Conservation (phyloP, 1,140 invertebrate genomes). For the Hylyphantes graminicola region DNA sequence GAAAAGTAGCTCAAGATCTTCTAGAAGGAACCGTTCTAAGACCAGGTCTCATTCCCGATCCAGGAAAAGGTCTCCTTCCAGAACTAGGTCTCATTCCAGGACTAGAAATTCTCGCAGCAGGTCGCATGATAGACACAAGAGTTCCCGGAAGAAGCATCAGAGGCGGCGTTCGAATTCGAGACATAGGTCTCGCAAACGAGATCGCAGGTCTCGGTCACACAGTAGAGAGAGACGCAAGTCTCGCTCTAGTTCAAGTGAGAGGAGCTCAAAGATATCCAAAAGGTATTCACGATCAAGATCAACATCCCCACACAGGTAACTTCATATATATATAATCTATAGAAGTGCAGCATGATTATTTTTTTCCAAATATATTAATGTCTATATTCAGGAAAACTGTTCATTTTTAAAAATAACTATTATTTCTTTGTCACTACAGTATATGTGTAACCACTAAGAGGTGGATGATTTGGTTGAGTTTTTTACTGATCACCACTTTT, state of each 20-base stretch:
- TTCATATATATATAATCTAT: too few relatives aligned
- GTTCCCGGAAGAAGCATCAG: conserved; percentile 3
- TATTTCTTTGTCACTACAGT: too few relatives aligned
- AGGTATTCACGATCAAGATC: conserved; percentile 44
- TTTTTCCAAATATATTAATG: too few relatives aligned
- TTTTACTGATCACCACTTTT: too few relatives aligned
- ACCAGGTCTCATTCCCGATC: not conserved
- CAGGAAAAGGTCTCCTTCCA: conserved; percentile 18
- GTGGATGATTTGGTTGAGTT: too few relatives aligned
- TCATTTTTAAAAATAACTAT: too few relatives aligned
- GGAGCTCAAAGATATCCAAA: not conserved
- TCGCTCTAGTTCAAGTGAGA: conserved; percentile 19
- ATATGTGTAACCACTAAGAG: too few relatives aligned
- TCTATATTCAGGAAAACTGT: too few relatives aligned
- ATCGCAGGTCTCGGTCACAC: conserved; percentile 4
- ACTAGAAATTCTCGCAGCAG: conserved; percentile 32
- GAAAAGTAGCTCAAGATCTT: conserved; percentile 11
- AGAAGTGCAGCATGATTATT: too few relatives aligned
- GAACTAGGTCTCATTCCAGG: conserved; percentile 29
- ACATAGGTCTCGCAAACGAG: not conserved
- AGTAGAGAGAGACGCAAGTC: conserved; percentile 35
- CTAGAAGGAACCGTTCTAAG: not conserved
- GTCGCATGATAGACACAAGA: conserved; percentile 22
- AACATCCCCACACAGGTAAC: conserved; percentile 29
- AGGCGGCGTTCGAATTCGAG: conserved; percentile 13